Evolutionary conservation across 2,113 vertebrate genomes (phyloP).

Genomic region (Leptobrachium ailaonicum): DNA sequence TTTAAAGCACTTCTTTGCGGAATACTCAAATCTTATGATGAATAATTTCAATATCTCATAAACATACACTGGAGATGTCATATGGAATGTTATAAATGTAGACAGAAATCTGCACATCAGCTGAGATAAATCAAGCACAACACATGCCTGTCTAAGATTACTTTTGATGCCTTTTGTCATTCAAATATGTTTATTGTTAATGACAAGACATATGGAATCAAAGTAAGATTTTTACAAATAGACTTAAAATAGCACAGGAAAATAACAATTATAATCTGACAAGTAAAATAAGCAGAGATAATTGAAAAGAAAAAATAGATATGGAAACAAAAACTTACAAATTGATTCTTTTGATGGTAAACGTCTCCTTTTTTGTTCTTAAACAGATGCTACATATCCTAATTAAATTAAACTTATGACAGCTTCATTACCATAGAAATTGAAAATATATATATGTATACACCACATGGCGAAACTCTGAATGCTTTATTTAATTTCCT

Average conservation of each 20-base stretch:
- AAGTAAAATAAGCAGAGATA: slow-evolving; percentile 21
- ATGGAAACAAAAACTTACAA: slow-evolving; percentile 39
- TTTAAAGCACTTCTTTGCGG: too few relatives aligned
- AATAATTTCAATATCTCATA: too few relatives aligned
- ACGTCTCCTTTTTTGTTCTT: slow-evolving; percentile 35
- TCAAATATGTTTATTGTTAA: neutral
- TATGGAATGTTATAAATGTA: neutral
- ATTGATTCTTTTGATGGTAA: slow-evolving; percentile 45
- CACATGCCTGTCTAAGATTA: neutral
- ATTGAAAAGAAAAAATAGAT: slow-evolving; percentile 37
- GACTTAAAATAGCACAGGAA: slow-evolving; percentile 9
- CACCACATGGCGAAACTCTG: neutral
- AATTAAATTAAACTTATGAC: neutral
- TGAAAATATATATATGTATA: neutral
- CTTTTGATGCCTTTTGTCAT: neutral
- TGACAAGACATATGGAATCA: slow-evolving; percentile 35
- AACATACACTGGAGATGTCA: neutral
- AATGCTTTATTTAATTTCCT: too few relatives aligned
- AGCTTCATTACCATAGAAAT: slow-evolving; percentile 26
- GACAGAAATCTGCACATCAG: neutral
- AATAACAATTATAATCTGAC: neutral
- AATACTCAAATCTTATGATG: too few relatives aligned
- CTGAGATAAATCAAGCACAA: neutral
- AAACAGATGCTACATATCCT: slow-evolving; percentile 33
- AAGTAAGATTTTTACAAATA: slow-evolving; percentile 23